These are phyloP conservation scores for Drosophila sulfurigaster DNA, from an alignment of 1,140 invertebrate genomes.

Conservation along the genomic window DNA sequence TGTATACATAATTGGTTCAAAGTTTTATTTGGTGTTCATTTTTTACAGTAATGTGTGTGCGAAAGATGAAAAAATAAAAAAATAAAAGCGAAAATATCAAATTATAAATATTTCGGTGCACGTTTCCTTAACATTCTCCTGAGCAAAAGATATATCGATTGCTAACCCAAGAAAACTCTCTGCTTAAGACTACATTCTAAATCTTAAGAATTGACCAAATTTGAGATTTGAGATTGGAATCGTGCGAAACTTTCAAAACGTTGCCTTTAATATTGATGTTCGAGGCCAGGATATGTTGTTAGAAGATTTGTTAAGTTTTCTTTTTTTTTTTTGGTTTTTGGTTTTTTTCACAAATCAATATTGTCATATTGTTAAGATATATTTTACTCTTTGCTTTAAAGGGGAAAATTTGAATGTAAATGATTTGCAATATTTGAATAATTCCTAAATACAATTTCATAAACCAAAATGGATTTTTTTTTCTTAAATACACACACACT, in stretches of 20 bases:
- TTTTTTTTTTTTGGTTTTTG: neutral
- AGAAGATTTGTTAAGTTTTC: constrained; percentile 10
- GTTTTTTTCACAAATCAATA: constrained; percentile 54
- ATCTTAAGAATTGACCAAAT: constrained; percentile 8
- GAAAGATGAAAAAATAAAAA: neutral
- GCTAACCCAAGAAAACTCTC: neutral
- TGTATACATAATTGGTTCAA: constrained; percentile 68
- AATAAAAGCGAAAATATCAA: neutral
- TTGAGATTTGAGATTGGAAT: neutral
- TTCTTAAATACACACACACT: constrained; percentile 21
- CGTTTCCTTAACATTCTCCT: neutral
- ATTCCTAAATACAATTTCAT: constrained; percentile 13
- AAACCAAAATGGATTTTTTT: neutral
- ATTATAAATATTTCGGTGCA: constrained; percentile 4
- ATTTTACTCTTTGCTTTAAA: neutral
- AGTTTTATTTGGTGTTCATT: constrained; percentile 26
- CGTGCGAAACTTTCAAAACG: neutral
- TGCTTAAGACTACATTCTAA: neutral
- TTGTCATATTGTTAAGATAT: constrained; percentile 46
- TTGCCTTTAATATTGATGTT: neutral
- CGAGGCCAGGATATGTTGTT: constrained; percentile 50
- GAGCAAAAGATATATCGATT: no score
- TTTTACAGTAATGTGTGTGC: constrained; percentile 15
- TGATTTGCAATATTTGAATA: constrained; percentile 18
- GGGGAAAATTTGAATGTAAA: constrained; percentile 12